A percentile compares a stretch with the other conserved stretches of the same genome.
Conservation (phyloP, 2,888 invertebrate species). For the Proisotoma minuta region DNA sequence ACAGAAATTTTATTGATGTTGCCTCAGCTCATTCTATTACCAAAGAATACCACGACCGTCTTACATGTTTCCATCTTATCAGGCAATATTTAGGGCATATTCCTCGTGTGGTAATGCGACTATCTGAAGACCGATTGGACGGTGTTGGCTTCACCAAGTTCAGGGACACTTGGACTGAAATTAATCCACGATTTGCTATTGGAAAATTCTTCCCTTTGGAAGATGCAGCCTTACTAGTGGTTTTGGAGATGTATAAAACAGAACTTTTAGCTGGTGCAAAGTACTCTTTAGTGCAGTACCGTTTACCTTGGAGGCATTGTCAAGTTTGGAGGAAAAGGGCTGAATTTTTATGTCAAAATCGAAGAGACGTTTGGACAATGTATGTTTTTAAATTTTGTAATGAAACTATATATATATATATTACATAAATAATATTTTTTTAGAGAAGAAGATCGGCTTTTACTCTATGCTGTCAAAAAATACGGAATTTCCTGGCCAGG, state of each 20-base stretch:
- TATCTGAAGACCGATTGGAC: neutral
- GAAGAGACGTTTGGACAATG: neutral
- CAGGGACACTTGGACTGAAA: neutral
- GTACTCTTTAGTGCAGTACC: neutral
- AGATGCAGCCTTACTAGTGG: neutral
- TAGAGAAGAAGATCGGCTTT: conserved; percentile 3
- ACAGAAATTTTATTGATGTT: neutral
- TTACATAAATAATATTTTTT: too few species aligned
- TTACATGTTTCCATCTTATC: neutral
- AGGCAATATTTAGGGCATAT: neutral
- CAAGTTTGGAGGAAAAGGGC: neutral
- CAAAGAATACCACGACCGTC: neutral
- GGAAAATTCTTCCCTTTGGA: neutral
- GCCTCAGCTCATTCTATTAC: neutral
- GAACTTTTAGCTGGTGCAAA: neutral
- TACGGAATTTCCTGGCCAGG: neutral
- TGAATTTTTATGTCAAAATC: neutral
- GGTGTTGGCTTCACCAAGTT: neutral
- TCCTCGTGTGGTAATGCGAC: neutral
- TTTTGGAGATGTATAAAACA: neutral
- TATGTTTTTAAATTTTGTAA: too few species aligned
- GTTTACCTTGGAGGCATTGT: neutral
- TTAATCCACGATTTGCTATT: conserved; percentile 4
- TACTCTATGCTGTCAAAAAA: neutral
- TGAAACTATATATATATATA: too few species aligned